Evolutionary conservation across 2,888 invertebrate genomes (phyloP).

Genomic region (Cosmia pyralina): DNA sequence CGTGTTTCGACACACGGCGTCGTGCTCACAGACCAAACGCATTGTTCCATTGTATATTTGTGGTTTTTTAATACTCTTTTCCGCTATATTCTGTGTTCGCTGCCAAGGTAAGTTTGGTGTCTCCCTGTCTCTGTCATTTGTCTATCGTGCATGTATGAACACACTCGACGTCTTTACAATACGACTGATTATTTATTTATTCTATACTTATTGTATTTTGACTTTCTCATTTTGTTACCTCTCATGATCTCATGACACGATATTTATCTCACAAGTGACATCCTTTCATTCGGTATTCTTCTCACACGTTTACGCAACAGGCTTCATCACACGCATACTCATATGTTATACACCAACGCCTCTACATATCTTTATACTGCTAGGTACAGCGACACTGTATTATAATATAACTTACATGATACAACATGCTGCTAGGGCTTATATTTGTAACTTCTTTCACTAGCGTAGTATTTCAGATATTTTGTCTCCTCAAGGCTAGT

Average conservation of each 20-base stretch:
- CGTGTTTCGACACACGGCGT: slow-evolving; percentile 73
- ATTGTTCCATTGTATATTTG: slow-evolving; percentile 80
- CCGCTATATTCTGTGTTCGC: slow-evolving; percentile 73
- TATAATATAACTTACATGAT: slow-evolving; percentile 70
- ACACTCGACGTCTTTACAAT: slow-evolving; percentile 75
- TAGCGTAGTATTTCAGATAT: slow-evolving; percentile 84
- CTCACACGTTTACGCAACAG: slow-evolving; percentile 71
- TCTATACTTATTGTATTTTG: slow-evolving; percentile 76
- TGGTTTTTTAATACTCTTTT: slow-evolving; percentile 77
- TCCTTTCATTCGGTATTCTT: slow-evolving; percentile 77
- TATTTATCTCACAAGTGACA: slow-evolving; percentile 75
- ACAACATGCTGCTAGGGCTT: slow-evolving; percentile 82
- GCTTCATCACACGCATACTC: slow-evolving; percentile 78
- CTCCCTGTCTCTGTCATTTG: slow-evolving; percentile 82
- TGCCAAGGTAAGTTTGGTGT: slow-evolving; percentile 87
- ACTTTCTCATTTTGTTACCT: slow-evolving; percentile 81
- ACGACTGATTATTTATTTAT: slow-evolving; percentile 74
- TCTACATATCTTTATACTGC: slow-evolving; percentile 62
- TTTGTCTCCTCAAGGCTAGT: slow-evolving; percentile 78
- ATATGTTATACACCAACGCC: slow-evolving; percentile 68
- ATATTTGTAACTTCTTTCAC: slow-evolving; percentile 80
- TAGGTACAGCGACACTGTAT: slow-evolving; percentile 76
- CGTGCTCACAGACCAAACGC: slow-evolving; percentile 73
- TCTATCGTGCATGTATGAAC: slow-evolving; percentile 84
- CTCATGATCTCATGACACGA: slow-evolving; percentile 84